Conservation (phyloP, 1,140 invertebrate genomes). For the Euschistus heros region DNA sequence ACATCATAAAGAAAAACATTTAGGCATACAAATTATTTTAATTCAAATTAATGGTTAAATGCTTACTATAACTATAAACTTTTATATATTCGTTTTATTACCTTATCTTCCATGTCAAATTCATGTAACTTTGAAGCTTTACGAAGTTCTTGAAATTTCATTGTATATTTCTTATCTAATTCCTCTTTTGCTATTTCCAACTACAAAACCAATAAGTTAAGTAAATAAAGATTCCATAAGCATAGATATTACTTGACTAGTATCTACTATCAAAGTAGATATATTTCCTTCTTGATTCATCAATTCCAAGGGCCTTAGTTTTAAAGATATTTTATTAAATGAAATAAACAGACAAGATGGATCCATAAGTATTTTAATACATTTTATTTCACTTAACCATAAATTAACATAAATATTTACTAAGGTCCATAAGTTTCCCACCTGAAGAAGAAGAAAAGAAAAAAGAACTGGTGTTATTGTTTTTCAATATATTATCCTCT, state of each 20-base stretch:
- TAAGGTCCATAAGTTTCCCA: no score
- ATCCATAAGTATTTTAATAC: no score
- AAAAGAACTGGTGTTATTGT: no score
- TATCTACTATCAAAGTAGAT: no score
- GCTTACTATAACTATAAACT: background rate
- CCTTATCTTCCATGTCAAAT: slow-evolving; percentile 22
- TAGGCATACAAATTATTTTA: background rate
- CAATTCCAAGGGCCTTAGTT: no score
- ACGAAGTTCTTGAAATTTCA: slow-evolving; percentile 24
- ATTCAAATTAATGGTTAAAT: background rate
- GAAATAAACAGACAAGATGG: no score
- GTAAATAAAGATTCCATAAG: background rate
- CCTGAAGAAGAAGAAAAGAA: no score
- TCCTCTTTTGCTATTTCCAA: slow-evolving; percentile 21
- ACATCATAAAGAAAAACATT: background rate
- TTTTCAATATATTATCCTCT: no score
- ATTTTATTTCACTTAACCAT: no score
- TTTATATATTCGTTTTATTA: slow-evolving; percentile 11
- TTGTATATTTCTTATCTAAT: slow-evolving; percentile 23
- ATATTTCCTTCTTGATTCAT: no score
- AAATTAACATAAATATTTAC: no score
- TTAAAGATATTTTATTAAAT: no score
- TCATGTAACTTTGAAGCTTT: slow-evolving; percentile 25
- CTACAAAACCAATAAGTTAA: slow-evolving; percentile 2
- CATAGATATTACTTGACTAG: background rate